phyloP scores from a whole-genome alignment of 1,140 invertebrate species.

The Eueides isabella region DNA sequence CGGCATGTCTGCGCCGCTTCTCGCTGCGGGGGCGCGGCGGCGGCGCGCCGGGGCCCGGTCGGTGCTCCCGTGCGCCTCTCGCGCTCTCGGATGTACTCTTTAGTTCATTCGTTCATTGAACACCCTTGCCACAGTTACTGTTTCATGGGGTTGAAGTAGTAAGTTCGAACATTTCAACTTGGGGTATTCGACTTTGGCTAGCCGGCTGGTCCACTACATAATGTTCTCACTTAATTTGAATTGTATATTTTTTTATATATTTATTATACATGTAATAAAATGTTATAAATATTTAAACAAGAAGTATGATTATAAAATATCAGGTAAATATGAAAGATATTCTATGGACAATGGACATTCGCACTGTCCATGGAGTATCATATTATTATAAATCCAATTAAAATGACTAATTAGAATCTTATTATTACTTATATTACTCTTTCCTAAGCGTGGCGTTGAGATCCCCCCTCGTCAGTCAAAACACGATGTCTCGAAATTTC shows the following conservation, averaged over 20 bases:
- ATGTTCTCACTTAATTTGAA: not conserved
- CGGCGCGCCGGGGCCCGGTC: constrained; percentile 43
- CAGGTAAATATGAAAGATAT: not conserved
- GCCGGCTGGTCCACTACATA: constrained; percentile 6
- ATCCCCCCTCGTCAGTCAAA: no score
- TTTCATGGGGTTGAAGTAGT: constrained; percentile 63
- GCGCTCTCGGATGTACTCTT: constrained; percentile 47
- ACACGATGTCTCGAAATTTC: no score
- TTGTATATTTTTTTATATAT: constrained; percentile 23
- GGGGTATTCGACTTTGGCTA: constrained; percentile 14
- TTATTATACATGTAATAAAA: constrained; percentile 20
- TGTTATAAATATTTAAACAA: constrained; percentile 4
- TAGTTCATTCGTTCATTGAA: constrained; percentile 53
- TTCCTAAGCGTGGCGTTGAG: no score
- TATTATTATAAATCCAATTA: not conserved
- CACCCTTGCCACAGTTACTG: constrained; percentile 50
- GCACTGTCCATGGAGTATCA: not conserved
- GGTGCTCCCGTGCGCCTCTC: constrained; percentile 47
- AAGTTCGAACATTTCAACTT: constrained; percentile 56
- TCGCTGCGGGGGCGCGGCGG: constrained; percentile 55
- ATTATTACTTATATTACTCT: no score
- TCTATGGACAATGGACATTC: no score
- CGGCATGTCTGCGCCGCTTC: constrained; percentile 75
- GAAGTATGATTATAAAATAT: not conserved
- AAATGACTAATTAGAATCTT: not conserved